These are phyloP conservation scores for Pollenia griseotomentosa DNA, from an alignment of 2,888 invertebrate genomes.

Conservation along the genomic window DNA sequence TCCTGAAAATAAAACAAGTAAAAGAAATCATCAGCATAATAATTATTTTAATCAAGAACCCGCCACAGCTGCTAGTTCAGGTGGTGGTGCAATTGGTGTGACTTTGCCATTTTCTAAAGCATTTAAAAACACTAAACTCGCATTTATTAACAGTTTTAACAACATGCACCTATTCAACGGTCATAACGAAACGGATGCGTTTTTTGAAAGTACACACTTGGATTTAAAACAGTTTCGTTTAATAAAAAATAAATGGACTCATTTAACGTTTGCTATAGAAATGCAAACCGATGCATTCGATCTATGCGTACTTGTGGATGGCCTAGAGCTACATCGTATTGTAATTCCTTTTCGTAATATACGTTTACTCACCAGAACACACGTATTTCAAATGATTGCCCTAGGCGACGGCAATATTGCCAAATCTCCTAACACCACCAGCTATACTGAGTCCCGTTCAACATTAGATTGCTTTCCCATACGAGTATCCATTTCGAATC, in stretches of 20 bases:
- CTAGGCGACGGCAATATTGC: constrained; percentile 79
- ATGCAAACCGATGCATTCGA: constrained; percentile 78
- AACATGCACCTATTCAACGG: constrained; percentile 82
- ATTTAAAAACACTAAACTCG: constrained; percentile 81
- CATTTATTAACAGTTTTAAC: constrained; percentile 81
- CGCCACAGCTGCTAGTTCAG: not conserved
- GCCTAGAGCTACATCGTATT: constrained; percentile 80
- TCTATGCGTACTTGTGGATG: constrained; percentile 80
- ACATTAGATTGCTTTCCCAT: constrained; percentile 79
- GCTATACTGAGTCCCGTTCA: constrained; percentile 78
- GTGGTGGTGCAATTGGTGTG: not conserved
- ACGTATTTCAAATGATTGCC: constrained; percentile 81
- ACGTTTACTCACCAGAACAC: constrained; percentile 77
- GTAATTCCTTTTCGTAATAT: constrained; percentile 80
- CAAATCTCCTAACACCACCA: constrained; percentile 72
- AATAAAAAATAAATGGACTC: constrained; percentile 82
- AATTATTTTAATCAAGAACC: constrained; percentile 42
- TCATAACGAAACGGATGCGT: constrained; percentile 75
- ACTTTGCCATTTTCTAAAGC: constrained; percentile 80
- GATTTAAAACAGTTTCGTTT: constrained; percentile 80
- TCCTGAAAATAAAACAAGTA: constrained; percentile 57
- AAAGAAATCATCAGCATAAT: constrained; percentile 59
- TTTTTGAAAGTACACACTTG: constrained; percentile 79
- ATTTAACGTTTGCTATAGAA: constrained; percentile 81
- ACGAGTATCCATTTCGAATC: constrained; percentile 80